phyloP scores from a whole-genome alignment of 2,113 vertebrate genomes.

The Chunga burmeisteri region DNA sequence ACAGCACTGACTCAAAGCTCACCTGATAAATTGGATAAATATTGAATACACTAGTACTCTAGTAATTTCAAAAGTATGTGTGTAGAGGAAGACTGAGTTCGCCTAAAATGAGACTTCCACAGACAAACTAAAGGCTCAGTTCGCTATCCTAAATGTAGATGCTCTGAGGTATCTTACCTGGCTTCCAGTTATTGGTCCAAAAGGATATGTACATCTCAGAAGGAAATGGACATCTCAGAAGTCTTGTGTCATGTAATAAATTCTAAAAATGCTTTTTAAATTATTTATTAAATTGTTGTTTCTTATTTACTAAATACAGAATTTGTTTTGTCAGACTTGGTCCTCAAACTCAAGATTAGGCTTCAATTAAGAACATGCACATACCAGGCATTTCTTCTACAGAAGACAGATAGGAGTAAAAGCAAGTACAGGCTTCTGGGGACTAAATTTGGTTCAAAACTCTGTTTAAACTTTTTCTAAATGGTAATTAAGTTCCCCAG shows the following conservation, averaged over 20 bases:
- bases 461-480: neutral
- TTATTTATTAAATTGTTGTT: neutral
- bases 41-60: neutral
- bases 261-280: neutral
- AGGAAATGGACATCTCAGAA: neutral
- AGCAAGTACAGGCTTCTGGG: neutral
- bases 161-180: neutral
- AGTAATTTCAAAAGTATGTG: neutral
- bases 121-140: neutral
- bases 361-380: fast-evolving
- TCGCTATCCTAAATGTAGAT: neutral
- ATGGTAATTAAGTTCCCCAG: neutral
- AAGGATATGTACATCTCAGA: neutral
- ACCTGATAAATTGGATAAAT: neutral
- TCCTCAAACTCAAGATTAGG: neutral
- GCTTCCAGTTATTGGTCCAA: neutral
- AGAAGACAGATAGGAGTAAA: neutral
- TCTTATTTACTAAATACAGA: neutral
- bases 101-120: neutral
- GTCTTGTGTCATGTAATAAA: neutral
- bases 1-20: neutral
- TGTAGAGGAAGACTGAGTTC: neutral
- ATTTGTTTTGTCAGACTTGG: neutral
- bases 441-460: neutral
- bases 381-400: neutral